Evolutionary conservation across 2,113 vertebrate species (phyloP), one percentile per base, ranked within the genome.

Genomic region (Albula goreensis): DNA sequence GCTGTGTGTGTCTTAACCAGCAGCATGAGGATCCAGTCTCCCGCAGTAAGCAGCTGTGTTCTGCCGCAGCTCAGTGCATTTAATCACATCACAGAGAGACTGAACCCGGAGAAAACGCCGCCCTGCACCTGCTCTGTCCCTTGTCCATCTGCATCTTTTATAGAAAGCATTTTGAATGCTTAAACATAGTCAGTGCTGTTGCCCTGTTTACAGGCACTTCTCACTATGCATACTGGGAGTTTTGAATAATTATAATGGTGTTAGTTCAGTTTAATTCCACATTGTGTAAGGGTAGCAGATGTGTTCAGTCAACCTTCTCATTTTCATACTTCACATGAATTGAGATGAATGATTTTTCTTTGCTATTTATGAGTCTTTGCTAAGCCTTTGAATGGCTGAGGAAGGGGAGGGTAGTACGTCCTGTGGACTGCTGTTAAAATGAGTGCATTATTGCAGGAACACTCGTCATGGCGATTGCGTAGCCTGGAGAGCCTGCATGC

Each of bases 401-500:
- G 22, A 66, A 22, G 3, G 60, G 60, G 15, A 19, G 60, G 22
- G 7, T 8, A 74, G n/a, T 22, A n/a, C 2, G 70, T 4, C 6
- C 9, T 74, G 22, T 31, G 70, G 70, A 22, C n/a, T 74, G 6
- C 6, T 74, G n/a, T 74, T 10, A 74, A 74, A 70, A 74, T 4
- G 81, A 83, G 60, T 53, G 22, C 89, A 81, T 95, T 89, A 81
- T 89, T 88, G 50, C 94, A 99, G 98, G 98, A 99, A 94, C 96
- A 96, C 52, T 99, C 98, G 25, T 97, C 97, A 92, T 97, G 97
- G 93, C 96, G 98, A 83, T 95, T 99, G 91, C 95, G 94, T 25
- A 96, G 98, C 90, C 95, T 99, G 83, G 97, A 98, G 93, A 98
- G 97, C 91, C 90, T 99, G 88, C 96, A 98, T 0, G 93, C 94